Evolutionary conservation across 2,888 invertebrate genomes (phyloP).

Genomic region (Cistogaster globosa): DNA sequence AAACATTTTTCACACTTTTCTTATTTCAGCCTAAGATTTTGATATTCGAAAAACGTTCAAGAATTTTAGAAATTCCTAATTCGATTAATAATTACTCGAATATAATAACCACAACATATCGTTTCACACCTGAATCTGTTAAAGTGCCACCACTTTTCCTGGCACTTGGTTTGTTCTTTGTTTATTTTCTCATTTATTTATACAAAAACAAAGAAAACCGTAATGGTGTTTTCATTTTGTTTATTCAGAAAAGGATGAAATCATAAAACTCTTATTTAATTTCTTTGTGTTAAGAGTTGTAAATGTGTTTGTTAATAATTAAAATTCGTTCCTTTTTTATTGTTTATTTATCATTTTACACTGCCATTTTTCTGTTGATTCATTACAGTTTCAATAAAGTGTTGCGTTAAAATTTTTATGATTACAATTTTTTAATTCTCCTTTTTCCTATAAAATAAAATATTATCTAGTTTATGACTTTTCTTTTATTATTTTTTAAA

Average conservation of each 20-base stretch:
- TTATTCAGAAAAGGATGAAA: conserved; percentile 7
- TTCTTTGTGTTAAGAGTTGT: conserved; percentile 62
- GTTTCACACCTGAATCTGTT: conserved; percentile 53
- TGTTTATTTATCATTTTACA: conserved; percentile 1
- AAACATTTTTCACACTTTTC: no score
- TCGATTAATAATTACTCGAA: conserved; percentile 34
- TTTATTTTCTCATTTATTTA: not conserved
- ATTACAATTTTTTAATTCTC: conserved; percentile 46
- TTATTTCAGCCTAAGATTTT: no score
- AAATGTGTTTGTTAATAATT: conserved; percentile 60
- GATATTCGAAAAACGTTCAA: no score
- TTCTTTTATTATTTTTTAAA: conserved; percentile 24
- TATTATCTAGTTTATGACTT: conserved; percentile 39
- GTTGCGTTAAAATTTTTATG: conserved; percentile 26
- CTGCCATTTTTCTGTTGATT: not conserved
- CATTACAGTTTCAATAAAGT: not conserved
- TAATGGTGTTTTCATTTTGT: no score
- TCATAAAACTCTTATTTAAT: conserved; percentile 45
- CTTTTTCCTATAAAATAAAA: conserved; percentile 25
- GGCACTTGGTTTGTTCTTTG: not conserved
- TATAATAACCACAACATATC: conserved; percentile 1
- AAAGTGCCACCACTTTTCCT: conserved; percentile 48
- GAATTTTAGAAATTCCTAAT: not conserved
- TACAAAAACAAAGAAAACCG: not conserved
- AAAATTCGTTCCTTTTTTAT: conserved; percentile 18